phyloP scores from a whole-genome alignment of 2,113 vertebrate species.

The Trichomycterus rosablanca region DNA sequence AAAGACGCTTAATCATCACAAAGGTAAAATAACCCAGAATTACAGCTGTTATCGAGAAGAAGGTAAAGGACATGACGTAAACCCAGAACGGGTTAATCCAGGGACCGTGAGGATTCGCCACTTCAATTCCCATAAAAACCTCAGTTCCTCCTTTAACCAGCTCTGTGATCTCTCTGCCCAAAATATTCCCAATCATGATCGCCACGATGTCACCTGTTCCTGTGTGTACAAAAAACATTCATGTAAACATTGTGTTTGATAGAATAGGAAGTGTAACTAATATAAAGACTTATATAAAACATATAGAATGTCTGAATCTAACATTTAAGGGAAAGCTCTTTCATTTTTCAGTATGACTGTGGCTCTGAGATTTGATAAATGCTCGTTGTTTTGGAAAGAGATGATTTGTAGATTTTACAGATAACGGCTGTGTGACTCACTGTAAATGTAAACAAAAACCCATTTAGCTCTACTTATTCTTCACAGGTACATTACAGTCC shows the following conservation, averaged over 20 bases:
- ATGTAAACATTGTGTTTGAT: neutral
- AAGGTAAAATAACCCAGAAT: constrained; percentile 64
- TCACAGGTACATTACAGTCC: too few relatives aligned
- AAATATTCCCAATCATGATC: constrained; percentile 60
- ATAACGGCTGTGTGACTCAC: too few relatives aligned
- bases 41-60: constrained; percentile 61
- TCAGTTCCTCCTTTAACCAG: constrained; percentile 49
- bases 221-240: constrained; percentile 16
- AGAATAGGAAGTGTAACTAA: neutral
- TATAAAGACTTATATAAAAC: too few relatives aligned
- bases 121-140: constrained; percentile 45
- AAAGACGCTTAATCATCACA: constrained; percentile 56
- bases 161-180: constrained; percentile 49
- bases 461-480: too few relatives aligned
- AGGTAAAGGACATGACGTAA: constrained; percentile 64
- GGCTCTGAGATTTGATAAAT: too few relatives aligned
- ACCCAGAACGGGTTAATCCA: constrained; percentile 65
- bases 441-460: too few relatives aligned
- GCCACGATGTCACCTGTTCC: constrained; percentile 39
- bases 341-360: too few relatives aligned
- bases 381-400: too few relatives aligned
- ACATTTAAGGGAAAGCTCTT: too few relatives aligned
- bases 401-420: too few relatives aligned
- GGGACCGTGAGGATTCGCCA: constrained; percentile 48
- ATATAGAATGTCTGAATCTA: too few relatives aligned